These are phyloP conservation scores for Ridgeia piscesae DNA, from an alignment of 1,140 invertebrate species.

Conservation along the genomic window DNA sequence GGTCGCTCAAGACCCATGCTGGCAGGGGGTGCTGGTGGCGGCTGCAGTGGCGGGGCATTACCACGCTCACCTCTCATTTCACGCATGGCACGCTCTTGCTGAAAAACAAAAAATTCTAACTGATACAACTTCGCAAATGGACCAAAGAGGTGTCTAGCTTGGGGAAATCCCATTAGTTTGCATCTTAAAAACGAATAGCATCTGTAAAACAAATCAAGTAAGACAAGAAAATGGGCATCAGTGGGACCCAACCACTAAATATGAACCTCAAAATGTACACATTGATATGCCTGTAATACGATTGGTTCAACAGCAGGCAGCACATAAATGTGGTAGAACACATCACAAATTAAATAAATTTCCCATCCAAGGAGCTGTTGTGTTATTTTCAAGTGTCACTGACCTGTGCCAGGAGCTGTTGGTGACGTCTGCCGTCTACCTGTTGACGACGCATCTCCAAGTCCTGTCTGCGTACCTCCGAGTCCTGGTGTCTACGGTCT, in stretches of 20 bases:
- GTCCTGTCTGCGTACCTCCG: constrained; percentile 54
- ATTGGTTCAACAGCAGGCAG: too few relatives aligned
- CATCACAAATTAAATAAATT: too few relatives aligned
- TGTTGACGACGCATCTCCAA: background rate
- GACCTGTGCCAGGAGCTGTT: constrained; percentile 22
- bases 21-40: constrained; percentile 45
- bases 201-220: background rate
- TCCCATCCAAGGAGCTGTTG: constrained; percentile 6
- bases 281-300: too few relatives aligned
- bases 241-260: background rate
- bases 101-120: constrained; percentile 8
- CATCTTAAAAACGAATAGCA: too few relatives aligned
- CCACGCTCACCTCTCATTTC: constrained; percentile 27
- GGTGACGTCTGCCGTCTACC: constrained; percentile 24
- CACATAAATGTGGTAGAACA: too few relatives aligned
- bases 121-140: background rate
- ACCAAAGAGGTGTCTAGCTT: too few relatives aligned
- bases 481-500: constrained; percentile 60
- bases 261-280: background rate
- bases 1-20: constrained; percentile 12
- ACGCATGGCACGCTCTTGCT: constrained; percentile 62
- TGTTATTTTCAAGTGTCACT: constrained; percentile 19
- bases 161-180: too few relatives aligned
- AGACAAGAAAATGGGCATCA: background rate
- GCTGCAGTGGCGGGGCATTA: constrained; percentile 42